Evolutionary conservation across 2,797 vertebrate genomes (phyloP).

Genomic region (Falco rusticolus): DNA sequence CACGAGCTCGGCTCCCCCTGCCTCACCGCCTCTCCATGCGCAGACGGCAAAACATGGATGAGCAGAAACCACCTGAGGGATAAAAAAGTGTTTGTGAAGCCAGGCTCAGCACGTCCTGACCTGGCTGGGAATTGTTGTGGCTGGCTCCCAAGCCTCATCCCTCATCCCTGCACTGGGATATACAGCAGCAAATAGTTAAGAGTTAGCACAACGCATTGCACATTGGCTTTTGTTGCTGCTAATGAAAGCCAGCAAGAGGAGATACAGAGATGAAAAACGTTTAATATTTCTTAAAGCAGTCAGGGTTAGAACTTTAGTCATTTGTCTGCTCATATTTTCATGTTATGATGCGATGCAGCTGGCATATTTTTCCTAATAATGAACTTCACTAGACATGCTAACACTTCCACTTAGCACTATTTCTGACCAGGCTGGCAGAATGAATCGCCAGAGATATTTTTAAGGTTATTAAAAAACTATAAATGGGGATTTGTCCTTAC

Average conservation of each 20-base stretch:
- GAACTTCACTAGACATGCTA: conserved; percentile 43
- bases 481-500: conserved; percentile 51
- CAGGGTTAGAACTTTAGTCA: conserved; percentile 29
- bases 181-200: neutral
- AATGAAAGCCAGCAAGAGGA: neutral
- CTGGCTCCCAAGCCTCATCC: neutral
- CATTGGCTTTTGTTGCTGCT: neutral
- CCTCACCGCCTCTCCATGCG: neutral
- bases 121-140: neutral
- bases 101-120: neutral
- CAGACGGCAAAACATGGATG: accelerated
- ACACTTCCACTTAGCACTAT: conserved; percentile 12
- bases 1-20: neutral
- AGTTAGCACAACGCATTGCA: neutral
- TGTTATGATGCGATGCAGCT: conserved; percentile 44
- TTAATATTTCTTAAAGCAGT: conserved; percentile 29
- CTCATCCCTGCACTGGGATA: neutral
- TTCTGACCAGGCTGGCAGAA: conserved; percentile 50
- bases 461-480: conserved; percentile 58
- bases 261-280: conserved; percentile 14
- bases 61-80: neutral
- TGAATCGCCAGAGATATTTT: conserved; percentile 59
- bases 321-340: conserved; percentile 56
- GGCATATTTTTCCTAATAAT: conserved; percentile 48
- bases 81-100: neutral